Conservation (phyloP, 2,888 invertebrate species). For the Lathronympha strigana region DNA sequence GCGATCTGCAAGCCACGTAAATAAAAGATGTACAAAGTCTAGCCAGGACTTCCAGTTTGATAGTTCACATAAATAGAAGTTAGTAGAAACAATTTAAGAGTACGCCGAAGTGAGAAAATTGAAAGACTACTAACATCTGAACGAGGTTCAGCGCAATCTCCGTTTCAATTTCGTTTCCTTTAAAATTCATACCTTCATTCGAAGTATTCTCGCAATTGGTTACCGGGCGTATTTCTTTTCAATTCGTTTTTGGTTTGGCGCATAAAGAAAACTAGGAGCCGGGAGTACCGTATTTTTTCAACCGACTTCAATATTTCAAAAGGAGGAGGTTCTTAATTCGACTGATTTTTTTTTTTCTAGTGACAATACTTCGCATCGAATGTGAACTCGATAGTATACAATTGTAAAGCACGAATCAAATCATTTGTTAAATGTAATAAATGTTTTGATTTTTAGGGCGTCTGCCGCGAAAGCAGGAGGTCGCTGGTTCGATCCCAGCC, state of each 20-base stretch:
- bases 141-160: constrained; percentile 40
- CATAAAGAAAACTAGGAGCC: not conserved
- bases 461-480: no score
- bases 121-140: constrained; percentile 36
- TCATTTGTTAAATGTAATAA: no score
- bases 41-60: constrained; percentile 36
- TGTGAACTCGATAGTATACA: no score
- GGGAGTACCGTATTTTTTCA: constrained; percentile 2
- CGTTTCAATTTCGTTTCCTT: constrained; percentile 41
- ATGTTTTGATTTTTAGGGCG: no score
- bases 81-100: constrained; percentile 34
- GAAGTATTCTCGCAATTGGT: constrained; percentile 33
- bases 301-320: not conserved
- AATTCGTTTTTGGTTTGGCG: constrained; percentile 3
- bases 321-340: not conserved
- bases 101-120: constrained; percentile 35
- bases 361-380: no score
- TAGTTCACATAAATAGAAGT: constrained; percentile 35
- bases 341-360: no score
- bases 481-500: no score
- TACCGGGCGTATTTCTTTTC: constrained; percentile 27
- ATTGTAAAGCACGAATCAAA: no score
- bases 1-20: not conserved
- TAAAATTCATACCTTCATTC: constrained; percentile 42
- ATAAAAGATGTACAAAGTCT: constrained; percentile 33